Percentiles rank a stretch among this genome's conserved stretches.
These are phyloP conservation scores for Phrynocephalus vlangalii DNA, from an alignment of 2,797 vertebrate species.

Conservation along the genomic window DNA sequence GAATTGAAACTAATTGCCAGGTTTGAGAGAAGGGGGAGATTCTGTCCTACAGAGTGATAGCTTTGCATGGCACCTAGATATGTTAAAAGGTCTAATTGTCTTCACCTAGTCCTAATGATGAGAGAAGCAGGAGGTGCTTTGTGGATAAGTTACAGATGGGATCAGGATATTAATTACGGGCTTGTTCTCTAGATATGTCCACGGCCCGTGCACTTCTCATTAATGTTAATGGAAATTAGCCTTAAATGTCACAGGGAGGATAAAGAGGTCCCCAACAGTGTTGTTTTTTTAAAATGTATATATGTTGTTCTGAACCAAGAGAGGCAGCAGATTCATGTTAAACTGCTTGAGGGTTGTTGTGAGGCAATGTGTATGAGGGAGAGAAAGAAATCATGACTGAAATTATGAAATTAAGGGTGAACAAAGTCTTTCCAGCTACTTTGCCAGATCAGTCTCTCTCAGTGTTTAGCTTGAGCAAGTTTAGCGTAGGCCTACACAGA, in stretches of 20 bases:
- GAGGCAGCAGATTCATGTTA: neutral
- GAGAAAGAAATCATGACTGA: conserved; percentile 14
- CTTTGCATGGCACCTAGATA: neutral
- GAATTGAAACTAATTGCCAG: conserved; percentile 24
- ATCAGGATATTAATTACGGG: conserved; percentile 46
- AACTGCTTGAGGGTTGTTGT: neutral
- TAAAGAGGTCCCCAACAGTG: neutral
- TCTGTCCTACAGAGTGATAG: conserved; percentile 2
- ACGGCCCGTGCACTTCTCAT: neutral
- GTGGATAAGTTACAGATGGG: conserved; percentile 1
- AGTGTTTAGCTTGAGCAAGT: neutral
- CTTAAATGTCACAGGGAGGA: conserved; percentile 18
- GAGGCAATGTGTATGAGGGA: rapidly evolving
- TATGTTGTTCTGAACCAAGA: neutral
- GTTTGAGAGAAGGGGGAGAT: conserved; percentile 1
- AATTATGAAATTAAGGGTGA: neutral
- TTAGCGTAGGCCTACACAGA: neutral
- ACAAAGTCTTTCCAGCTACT: neutral
- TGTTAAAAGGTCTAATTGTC: conserved; percentile 18
- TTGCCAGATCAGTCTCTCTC: neutral
- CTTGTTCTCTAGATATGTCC: conserved; percentile 20
- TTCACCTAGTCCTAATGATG: conserved; percentile 33
- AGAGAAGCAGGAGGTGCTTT: neutral
- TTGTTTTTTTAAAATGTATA: neutral
- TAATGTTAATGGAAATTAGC: conserved; percentile 35